Base-by-base conservation (phyloP, 2,888 invertebrate species). In the Byasa hedistus region DNA sequence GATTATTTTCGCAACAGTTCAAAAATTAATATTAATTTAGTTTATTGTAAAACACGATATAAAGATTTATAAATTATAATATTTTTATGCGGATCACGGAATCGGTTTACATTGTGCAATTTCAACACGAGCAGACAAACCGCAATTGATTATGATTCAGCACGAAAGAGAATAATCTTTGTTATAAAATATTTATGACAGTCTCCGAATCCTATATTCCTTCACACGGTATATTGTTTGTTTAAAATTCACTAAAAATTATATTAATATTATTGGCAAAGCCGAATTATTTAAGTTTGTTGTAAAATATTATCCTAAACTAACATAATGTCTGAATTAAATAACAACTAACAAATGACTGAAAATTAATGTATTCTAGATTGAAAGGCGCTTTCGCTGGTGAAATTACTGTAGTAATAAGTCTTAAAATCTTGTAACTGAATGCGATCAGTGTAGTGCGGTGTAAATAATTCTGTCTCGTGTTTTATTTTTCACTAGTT, bases 61-160 rank as follows among this genome's bases (percentile, higher is more conserved):
- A 39, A 61, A 36, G 3, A 44, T 17, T 15, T 22, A 54, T 36
- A 56, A 10, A 61, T 54, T 22, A 51, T 19, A n/a, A 36, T 27
- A 61, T 44, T 61, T 24, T 39, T 21, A 61, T 61, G 61, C 61
- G 55, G 17, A 36, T 61, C 61, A 61, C 61, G 61, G n/a, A 32
- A 51, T 57, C 51, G 55, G n/a, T 17, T 19, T 10, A 19, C 21
- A 7, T 59, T 23, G n/a, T 58, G 54, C 39, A 64, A 59, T 64
- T 52, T 58, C 52, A 51, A 51, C 27, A 36, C 32, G 51, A 32
- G 19, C 48, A 51, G 23, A 57, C 19, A 3, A 39, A 64, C 58
- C 64, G 39, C 58, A 64, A 39, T 58, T 59, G 36, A 59, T 64
- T 59, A 64, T 64, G 64, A 54, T 64, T 64, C 64, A 58, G 54